Percentiles rank a stretch among this genome's conserved stretches.
These are phyloP conservation scores for Drosophila helvetica DNA, from an alignment of 2,888 invertebrate species.

Conservation along the genomic window DNA sequence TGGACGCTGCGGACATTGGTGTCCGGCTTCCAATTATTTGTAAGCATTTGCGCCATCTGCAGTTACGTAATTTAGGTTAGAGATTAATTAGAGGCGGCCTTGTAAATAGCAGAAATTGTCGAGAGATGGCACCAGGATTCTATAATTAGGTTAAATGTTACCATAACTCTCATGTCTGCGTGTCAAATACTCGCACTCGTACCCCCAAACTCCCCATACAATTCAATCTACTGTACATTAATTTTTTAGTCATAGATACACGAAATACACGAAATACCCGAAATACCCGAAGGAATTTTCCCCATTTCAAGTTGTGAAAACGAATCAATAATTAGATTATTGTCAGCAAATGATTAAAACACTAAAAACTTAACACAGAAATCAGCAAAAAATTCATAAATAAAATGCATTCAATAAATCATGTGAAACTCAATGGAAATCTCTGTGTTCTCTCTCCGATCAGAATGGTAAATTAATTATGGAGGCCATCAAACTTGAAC, in stretches of 20 bases:
- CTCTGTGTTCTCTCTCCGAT: constrained; percentile 21
- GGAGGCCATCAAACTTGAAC: constrained; percentile 19
- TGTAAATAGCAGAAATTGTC: constrained; percentile 64
- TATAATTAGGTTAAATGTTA: constrained; percentile 70
- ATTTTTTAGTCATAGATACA: constrained; percentile 28
- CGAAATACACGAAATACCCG: constrained; percentile 10
- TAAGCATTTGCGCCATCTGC: constrained; percentile 75
- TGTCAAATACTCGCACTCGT: constrained; percentile 14
- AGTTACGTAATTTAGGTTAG: constrained; percentile 78
- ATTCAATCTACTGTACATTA: constrained; percentile 37
- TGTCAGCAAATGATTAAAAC: constrained; percentile 50
- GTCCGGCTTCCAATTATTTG: constrained; percentile 73
- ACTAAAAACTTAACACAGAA: constrained; percentile 36
- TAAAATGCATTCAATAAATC: constrained; percentile 44
- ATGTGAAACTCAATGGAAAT: constrained; percentile 37
- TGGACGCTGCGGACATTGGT: not conserved
- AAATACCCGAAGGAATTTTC: constrained; percentile 21
- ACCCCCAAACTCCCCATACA: constrained; percentile 35
- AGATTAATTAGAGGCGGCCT: constrained; percentile 73
- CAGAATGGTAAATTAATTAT: constrained; percentile 34
- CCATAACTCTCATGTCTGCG: constrained; percentile 37
- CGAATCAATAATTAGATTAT: constrained; percentile 80
- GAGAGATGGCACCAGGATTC: constrained; percentile 29
- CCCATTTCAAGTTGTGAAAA: constrained; percentile 78
- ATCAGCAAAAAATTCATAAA: constrained; percentile 61